A percentile compares a stretch with the other conserved stretches of the same genome.
phyloP scores from a whole-genome alignment of 2,797 vertebrate species.

The Dipus sagitta region DNA sequence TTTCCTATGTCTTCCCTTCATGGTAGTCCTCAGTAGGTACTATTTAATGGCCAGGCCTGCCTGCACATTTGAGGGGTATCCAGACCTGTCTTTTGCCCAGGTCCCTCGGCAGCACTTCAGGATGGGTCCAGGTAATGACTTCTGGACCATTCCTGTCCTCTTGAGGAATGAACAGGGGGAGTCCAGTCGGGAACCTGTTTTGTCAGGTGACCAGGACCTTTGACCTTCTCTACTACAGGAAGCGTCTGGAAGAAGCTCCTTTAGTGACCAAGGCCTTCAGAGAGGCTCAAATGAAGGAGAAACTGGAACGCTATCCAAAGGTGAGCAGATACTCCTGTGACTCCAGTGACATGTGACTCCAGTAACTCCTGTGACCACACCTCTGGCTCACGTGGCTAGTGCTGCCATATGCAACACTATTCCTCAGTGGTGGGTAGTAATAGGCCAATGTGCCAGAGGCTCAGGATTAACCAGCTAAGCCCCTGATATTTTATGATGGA shows the following conservation, averaged over 20 bases:
- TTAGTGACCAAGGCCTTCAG: conserved; percentile 93
- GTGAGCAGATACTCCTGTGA: conserved; percentile 67
- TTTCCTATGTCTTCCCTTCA: fast-evolving
- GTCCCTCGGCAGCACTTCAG: background rate
- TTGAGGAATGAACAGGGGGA: background rate
- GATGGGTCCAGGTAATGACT: background rate
- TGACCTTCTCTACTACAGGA: conserved; percentile 85
- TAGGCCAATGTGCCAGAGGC: background rate
- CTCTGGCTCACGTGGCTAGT: background rate
- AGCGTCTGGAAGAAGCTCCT: conserved; percentile 94
- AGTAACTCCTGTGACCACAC: no score
- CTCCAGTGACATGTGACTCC: background rate
- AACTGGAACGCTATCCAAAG: conserved; percentile 95
- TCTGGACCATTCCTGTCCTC: background rate
- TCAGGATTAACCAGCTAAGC: background rate
- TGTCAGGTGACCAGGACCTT: background rate
- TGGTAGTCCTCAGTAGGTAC: background rate
- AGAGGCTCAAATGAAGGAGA: conserved; percentile 93
- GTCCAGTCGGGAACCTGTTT: fast-evolving
- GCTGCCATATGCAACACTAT: background rate
- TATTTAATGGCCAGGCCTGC: no score
- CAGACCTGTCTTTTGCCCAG: background rate
- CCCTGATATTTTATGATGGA: background rate
- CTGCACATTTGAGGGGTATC: background rate
- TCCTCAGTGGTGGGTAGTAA: background rate